Conservation (phyloP, 1,140 invertebrate species). For the Paracyclopina nana region DNA sequence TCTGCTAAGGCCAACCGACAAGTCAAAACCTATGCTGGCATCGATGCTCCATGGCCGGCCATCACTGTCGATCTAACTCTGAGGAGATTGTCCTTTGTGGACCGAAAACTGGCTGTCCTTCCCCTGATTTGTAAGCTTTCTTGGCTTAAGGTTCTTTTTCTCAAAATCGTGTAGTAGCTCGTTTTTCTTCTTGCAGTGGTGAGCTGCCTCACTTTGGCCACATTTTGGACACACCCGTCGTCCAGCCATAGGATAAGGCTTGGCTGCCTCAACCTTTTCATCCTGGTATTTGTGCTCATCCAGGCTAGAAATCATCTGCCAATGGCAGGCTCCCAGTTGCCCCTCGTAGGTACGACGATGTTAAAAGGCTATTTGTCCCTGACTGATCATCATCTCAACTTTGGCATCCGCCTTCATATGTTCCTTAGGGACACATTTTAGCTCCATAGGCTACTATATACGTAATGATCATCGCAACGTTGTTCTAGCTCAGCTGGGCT, state of each 20-base stretch:
- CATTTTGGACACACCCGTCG: not conserved
- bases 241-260: not conserved
- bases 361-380: not conserved
- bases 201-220: not conserved
- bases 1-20: not conserved
- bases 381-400: no score
- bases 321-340: not conserved
- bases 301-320: not conserved
- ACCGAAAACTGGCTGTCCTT: not conserved
- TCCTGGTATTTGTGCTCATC: not conserved
- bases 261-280: constrained; percentile 2
- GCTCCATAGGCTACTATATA: no score
- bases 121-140: not conserved
- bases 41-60: not conserved
- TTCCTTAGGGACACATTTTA: no score
- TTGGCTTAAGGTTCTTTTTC: not conserved
- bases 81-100: not conserved
- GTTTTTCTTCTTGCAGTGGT: not conserved
- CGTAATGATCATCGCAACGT: no score
- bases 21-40: not conserved
- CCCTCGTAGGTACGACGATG: not conserved
- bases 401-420: no score
- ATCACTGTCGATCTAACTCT: not conserved
- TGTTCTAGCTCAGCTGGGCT: no score
- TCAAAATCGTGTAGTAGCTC: not conserved